phyloP scores from a whole-genome alignment of 1,140 invertebrate genomes.

The Scaptomyza pallida region DNA sequence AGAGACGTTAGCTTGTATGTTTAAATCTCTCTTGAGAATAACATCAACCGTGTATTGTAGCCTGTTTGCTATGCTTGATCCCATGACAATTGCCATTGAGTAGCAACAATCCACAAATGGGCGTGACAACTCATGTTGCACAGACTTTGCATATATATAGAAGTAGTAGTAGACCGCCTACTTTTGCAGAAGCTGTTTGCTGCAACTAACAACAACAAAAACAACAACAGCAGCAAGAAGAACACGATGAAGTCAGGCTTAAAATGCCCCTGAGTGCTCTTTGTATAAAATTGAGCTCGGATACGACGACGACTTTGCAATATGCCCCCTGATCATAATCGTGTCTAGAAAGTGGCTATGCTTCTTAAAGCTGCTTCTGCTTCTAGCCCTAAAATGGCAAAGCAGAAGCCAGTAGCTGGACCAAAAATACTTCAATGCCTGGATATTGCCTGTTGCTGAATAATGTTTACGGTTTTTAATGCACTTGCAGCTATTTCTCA shows the following conservation, averaged over 20 bases:
- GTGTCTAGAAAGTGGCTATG: constrained; percentile 63
- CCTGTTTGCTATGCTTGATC: constrained; percentile 9
- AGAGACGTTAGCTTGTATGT: too few species aligned
- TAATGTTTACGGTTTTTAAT: constrained; percentile 25
- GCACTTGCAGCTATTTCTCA: constrained; percentile 66
- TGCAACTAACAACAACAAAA: not conserved
- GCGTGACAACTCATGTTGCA: constrained; percentile 56
- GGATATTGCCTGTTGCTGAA: not conserved
- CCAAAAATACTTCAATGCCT: constrained; percentile 59
- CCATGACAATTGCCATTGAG: constrained; percentile 60
- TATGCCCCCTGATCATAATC: constrained; percentile 39
- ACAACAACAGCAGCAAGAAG: too few species aligned
- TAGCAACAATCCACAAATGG: constrained; percentile 43
- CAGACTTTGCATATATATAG: constrained; percentile 38
- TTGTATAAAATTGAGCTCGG: constrained; percentile 50
- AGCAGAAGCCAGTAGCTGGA: constrained; percentile 46
- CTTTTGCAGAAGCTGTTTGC: constrained; percentile 32
- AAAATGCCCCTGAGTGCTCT: constrained; percentile 73
- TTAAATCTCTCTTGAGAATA: not conserved
- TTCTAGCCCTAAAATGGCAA: constrained; percentile 56
- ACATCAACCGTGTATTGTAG: not conserved
- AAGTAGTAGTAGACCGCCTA: too few species aligned
- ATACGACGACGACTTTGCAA: not conserved
- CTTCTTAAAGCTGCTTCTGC: constrained; percentile 33
- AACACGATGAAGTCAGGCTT: constrained; percentile 6